Evolutionary conservation across 2,888 invertebrate species (phyloP).

Genomic region (Conomelus anceps): DNA sequence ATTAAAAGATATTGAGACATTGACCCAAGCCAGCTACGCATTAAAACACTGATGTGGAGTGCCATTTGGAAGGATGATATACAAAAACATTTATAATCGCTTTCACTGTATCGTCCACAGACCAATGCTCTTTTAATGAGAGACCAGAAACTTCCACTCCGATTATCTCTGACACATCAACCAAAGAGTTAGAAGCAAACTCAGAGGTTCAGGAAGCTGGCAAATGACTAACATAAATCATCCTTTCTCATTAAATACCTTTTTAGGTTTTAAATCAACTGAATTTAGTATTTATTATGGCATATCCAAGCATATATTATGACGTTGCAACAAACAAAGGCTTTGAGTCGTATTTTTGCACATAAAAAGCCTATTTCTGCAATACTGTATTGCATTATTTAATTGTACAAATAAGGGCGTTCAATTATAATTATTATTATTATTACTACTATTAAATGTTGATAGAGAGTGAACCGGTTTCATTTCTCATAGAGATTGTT

Average conservation of each 20-base stretch:
- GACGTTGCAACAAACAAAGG: too few species aligned
- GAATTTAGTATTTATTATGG: background rate
- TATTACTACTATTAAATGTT: too few species aligned
- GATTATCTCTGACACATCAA: background rate
- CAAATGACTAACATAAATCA: background rate
- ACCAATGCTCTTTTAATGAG: background rate
- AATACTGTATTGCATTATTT: too few species aligned
- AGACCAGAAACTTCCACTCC: background rate
- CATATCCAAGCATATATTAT: too few species aligned
- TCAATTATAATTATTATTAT: too few species aligned
- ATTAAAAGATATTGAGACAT: background rate
- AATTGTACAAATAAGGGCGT: too few species aligned
- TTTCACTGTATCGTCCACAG: background rate
- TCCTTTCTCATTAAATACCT: background rate
- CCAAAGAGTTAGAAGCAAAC: background rate
- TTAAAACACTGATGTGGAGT: background rate
- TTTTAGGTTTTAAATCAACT: background rate
- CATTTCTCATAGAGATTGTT: too few species aligned
- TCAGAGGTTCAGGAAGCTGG: background rate
- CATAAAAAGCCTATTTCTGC: too few species aligned
- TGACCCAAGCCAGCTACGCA: background rate
- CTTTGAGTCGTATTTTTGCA: too few species aligned
- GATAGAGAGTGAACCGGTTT: too few species aligned
- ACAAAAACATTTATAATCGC: background rate
- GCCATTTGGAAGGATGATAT: background rate